Evolutionary conservation across 2,113 vertebrate genomes (phyloP), one percentile per base, ranked within the genome.

Genomic region (Elephas maximus): DNA sequence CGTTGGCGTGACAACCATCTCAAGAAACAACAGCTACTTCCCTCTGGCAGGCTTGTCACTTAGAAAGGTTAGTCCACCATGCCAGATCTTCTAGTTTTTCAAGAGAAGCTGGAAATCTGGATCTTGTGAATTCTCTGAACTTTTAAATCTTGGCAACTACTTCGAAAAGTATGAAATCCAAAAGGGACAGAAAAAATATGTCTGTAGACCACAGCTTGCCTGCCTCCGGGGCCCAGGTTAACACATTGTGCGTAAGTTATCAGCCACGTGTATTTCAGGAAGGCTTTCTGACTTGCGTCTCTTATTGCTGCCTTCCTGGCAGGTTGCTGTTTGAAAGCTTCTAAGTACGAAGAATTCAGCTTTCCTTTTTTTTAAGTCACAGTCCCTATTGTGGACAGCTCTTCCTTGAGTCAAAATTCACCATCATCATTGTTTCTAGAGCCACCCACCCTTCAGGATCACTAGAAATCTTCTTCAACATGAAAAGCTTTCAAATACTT

Each of bases 141-240:
- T 71, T 88, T 87, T 77, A 80, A 69, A 60, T 5, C 12, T 78
- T 53, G 14, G 28, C 30, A 89, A 71, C n/a, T 77, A 69, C 8
- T 84, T 82, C 6, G 65, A 93, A 92, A 91, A 48, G 86, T 62
- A 91, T 21, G 57, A 62, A 89, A 95, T 9, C 20, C 69, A 79
- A 74, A 89, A 69, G 51, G 24, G 45, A 91, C 44, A 60, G 45
- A 51, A 0, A 51, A 37, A 81, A 80, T 2, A 41, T 17, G 26
- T 71, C 21, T 84, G 63, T 18, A 89, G 62, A 85, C 37, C 9
- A n/a, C 8, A 1, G 11, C 2, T 41, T 91, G 26, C 4, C 67
- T 88, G 8, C 20, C 20, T 74, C 37, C 3, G 73, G 65, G 71
- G n/a, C 71, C 7, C 18, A 89, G 20, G 48, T 71, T 69, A 93